Base-by-base conservation (phyloP, 2,797 vertebrate genomes). In the Zenarchopterus dispar region DNA sequence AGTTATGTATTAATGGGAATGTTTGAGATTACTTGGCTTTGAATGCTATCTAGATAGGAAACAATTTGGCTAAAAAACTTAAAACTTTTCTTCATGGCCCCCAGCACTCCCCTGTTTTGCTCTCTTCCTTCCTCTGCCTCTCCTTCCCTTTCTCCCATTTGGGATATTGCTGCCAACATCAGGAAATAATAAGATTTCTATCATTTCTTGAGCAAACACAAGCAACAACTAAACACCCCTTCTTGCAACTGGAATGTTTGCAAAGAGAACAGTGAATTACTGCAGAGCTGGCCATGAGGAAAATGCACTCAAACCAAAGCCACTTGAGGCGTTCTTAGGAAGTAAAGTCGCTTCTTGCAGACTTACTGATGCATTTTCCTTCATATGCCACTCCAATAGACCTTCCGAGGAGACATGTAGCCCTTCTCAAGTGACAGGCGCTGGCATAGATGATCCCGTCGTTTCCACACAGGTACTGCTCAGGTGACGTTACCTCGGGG, bases 361-460 rank as follows among this genome's bases (percentile, higher is more conserved):
- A 98, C 97, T 92, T 95, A 99, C 97, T 98, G 93, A 99, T 94
- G 89, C 97, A 99, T 93, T 96, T 97, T 56, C 97, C 97, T 86
- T 98, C 96, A 0, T 99, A 99, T 39, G 97, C 97, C 88, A 99
- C 90, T 74, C 97, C 97, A 45, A 99, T 99, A 22, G 97, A 98
- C 80, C 94, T 95, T 86, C 97, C 97, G 56, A 97, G 94, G 4
- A 98, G 93, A 83, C 97, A 99, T 68, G 97, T 99, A 11, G 97
- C 97, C 84, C 96, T 95, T 73, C 97, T 95, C 89, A 99, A 92
- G 90, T 99, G 97, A 81, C 97, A 99, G 21, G 97, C 96, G 28
- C 97, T 99, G 81, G 96, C 92, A 0, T 99, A 99, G 45, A 95
- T 93, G 81, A 98, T 95, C 62, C 97, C 97, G 0, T 99, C 97